These are phyloP conservation scores for Poecilia wingei DNA, from an alignment of 2,797 vertebrate genomes.

Conservation along the genomic window DNA sequence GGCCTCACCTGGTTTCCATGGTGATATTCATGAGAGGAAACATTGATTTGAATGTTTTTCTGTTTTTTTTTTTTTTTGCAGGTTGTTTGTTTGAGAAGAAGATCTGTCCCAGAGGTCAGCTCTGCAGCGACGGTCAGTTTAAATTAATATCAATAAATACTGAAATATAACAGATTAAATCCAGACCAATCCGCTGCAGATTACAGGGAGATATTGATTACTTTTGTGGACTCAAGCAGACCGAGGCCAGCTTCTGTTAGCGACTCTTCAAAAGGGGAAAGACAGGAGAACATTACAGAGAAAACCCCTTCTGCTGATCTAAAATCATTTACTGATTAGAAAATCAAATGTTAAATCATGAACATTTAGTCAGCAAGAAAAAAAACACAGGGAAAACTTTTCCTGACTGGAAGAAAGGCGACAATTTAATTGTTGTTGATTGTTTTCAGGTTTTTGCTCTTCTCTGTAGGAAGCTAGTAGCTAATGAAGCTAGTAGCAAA, in stretches of 20 bases:
- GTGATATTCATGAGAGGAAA: neutral
- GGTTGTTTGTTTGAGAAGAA: constrained; percentile 84
- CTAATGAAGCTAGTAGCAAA: no score
- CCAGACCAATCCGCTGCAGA: no score
- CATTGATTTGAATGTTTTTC: neutral
- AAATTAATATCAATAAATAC: no score
- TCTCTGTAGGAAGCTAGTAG: no score
- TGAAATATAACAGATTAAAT: no score
- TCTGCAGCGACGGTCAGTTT: constrained; percentile 75
- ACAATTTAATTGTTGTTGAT: no score
- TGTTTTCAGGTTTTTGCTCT: no score
- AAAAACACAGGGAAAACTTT: no score
- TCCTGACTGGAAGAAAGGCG: no score
- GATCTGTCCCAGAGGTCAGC: constrained; percentile 74
- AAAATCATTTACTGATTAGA: neutral
- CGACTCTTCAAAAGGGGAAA: neutral
- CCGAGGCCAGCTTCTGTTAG: neutral
- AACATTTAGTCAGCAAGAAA: no score
- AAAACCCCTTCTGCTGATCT: no score
- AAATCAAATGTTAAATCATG: neutral
- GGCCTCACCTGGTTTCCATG: neutral
- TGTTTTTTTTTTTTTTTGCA: constrained; percentile 50
- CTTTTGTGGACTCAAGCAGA: neutral
- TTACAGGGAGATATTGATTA: neutral
- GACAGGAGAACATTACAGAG: neutral